Evolutionary conservation across 2,888 invertebrate genomes (phyloP).

Genomic region (Apamea epomidion): DNA sequence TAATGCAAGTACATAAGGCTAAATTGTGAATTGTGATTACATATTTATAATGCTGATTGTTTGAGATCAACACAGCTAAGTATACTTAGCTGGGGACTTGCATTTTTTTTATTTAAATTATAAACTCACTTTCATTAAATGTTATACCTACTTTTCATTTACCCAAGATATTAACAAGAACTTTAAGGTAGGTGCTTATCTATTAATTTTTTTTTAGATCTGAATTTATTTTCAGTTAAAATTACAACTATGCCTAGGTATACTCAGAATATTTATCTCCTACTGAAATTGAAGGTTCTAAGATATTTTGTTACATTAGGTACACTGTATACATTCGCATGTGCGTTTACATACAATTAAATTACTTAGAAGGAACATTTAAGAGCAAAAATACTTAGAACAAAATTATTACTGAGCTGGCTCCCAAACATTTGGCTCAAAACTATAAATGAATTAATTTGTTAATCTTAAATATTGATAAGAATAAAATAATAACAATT

Average conservation of each 20-base stretch:
- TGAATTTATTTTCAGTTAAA: conserved; percentile 12
- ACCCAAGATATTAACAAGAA: conserved; percentile 15
- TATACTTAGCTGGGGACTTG: conserved; percentile 17
- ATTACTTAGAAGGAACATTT: conserved; percentile 8
- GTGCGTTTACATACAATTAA: conserved; percentile 7
- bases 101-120: not conserved
- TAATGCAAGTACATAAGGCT: conserved; percentile 21
- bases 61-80: conserved; percentile 63
- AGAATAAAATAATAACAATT: conserved; percentile 41
- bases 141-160: conserved; percentile 22
- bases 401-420: conserved; percentile 19
- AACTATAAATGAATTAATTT: conserved; percentile 28
- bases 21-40: conserved; percentile 19
- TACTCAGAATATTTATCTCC: conserved; percentile 9
- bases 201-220: conserved; percentile 16
- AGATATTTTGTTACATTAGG: conserved; percentile 20
- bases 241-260: conserved; percentile 21
- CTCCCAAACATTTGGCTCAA: conserved; percentile 25
- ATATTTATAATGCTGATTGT: conserved; percentile 62
- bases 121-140: not conserved
- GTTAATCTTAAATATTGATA: conserved; percentile 25
- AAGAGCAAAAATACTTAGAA: conserved; percentile 12
- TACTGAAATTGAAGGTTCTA: conserved; percentile 8
- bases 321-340: conserved; percentile 1
- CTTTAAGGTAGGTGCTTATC: conserved; percentile 4